Conservation (phyloP, 2,888 invertebrate genomes). For the Aleiodes testaceus region DNA sequence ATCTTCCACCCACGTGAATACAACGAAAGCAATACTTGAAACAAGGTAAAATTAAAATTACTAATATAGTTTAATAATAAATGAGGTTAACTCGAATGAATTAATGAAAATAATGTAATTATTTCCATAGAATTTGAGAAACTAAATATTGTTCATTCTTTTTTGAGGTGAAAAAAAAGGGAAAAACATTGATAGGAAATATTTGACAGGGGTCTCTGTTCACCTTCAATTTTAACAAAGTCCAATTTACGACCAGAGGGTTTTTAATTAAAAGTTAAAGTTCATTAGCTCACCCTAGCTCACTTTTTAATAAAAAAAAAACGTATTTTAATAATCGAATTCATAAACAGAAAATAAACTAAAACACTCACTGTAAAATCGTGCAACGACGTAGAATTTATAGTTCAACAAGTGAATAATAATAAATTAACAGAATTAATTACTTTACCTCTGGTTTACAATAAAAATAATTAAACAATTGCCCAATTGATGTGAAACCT, state of each 20-base stretch:
- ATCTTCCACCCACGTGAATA: slow-evolving; percentile 69
- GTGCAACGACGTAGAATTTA: slow-evolving; percentile 49
- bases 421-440: neutral
- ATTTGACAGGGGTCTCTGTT: neutral
- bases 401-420: neutral
- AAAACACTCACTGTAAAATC: slow-evolving; percentile 43
- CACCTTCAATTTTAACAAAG: slow-evolving; percentile 27
- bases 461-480: slow-evolving; percentile 1
- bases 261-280: slow-evolving; percentile 38
- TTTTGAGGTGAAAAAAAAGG: neutral
- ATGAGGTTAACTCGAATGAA: neutral
- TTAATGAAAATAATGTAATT: neutral
- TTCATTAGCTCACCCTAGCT: slow-evolving; percentile 19
- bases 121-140: no score
- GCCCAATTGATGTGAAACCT: slow-evolving; percentile 11
- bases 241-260: slow-evolving; percentile 47
- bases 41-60: slow-evolving; percentile 64
- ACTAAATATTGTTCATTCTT: slow-evolving; percentile 20
- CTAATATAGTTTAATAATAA: neutral
- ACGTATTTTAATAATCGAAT: slow-evolving; percentile 53
- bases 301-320: slow-evolving; percentile 44
- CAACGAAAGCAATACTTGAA: slow-evolving; percentile 72
- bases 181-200: neutral
- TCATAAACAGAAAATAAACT: slow-evolving; percentile 17
- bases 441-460: slow-evolving; percentile 1